Percentiles rank a stretch among this genome's conserved stretches.
Conservation (phyloP, 2,888 invertebrate genomes). For the Lepidonotus clava region DNA sequence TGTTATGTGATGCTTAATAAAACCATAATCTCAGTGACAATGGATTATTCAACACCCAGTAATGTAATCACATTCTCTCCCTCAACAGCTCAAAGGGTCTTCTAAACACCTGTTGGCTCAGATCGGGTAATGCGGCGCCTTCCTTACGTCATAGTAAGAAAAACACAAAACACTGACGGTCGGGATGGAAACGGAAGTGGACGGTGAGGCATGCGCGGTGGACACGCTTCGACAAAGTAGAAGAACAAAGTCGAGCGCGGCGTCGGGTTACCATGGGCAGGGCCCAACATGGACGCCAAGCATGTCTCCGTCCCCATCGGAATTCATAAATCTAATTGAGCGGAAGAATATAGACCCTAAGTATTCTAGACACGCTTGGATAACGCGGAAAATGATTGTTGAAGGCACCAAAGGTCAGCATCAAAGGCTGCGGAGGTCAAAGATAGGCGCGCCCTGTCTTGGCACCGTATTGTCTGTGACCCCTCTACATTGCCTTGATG, state of each 20-base stretch:
- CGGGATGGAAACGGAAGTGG: conserved; percentile 43
- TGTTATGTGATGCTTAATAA: conserved; percentile 43
- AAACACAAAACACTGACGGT: conserved; percentile 5
- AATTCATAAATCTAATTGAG: conserved; percentile 51
- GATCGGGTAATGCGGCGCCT: not conserved
- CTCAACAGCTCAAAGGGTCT: not conserved
- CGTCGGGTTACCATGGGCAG: conserved; percentile 17
- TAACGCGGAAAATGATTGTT: not conserved
- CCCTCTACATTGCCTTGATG: conserved; percentile 4
- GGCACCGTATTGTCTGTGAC: conserved; percentile 9
- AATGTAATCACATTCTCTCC: conserved; percentile 11
- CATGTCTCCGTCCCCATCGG: conserved; percentile 17
- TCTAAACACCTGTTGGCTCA: not conserved
- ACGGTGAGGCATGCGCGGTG: conserved; percentile 1
- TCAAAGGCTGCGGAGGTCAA: not conserved
- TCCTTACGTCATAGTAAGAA: conserved; percentile 26
- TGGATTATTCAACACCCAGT: conserved; percentile 30
- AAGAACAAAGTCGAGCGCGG: not conserved
- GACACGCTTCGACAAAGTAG: conserved; percentile 24
- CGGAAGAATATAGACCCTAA: conserved; percentile 28
- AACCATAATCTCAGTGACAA: conserved; percentile 8
- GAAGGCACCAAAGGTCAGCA: conserved; percentile 16
- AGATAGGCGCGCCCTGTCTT: not conserved
- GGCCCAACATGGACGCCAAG: not conserved
- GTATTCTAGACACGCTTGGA: conserved; percentile 34